Evolutionary conservation across 2,797 vertebrate species (phyloP).

Genomic region (Micropoecilia bifurca): DNA sequence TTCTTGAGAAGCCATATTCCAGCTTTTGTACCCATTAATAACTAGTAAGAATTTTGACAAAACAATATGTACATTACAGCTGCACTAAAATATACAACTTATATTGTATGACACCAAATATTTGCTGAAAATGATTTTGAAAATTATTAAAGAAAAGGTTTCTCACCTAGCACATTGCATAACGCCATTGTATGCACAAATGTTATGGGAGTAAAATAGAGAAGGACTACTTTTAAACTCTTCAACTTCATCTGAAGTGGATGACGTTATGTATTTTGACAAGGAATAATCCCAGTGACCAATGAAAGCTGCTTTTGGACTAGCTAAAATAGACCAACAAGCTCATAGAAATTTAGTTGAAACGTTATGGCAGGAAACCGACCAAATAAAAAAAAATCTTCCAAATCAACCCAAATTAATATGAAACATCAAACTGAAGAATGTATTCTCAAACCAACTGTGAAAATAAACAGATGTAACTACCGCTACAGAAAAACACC

Average conservation of each 20-base stretch:
- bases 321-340: not conserved
- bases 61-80: not conserved
- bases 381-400: not conserved
- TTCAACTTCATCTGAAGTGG: not conserved
- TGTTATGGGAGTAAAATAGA: not conserved
- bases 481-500: not conserved
- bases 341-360: not conserved
- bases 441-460: no score
- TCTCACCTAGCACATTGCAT: not conserved
- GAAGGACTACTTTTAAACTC: not conserved
- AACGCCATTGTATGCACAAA: not conserved
- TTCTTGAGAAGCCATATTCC: no score
- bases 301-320: not conserved
- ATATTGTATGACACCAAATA: not conserved
- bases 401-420: not conserved
- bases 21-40: not conserved
- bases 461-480: not conserved
- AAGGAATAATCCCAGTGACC: not conserved
- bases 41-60: not conserved
- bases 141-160: not conserved
- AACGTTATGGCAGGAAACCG: not conserved
- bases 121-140: not conserved
- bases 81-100: not conserved
- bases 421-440: not conserved
- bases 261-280: not conserved